Conservation (phyloP, 2,113 vertebrate genomes). For the Acrocephalus arundinaceus region DNA sequence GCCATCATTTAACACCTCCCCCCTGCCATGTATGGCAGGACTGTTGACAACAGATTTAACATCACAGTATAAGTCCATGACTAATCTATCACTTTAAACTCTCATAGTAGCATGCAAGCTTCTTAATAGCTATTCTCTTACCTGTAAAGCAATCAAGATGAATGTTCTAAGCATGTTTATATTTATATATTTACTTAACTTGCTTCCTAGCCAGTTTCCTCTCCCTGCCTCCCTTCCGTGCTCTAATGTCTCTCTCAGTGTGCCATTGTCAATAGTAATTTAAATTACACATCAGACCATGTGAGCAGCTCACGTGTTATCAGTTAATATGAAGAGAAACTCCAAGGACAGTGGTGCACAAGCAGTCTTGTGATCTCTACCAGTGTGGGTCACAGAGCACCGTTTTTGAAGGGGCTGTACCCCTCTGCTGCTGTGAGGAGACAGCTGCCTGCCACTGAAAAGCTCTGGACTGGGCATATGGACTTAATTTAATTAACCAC, state of each 20-base stretch:
- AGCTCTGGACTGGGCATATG: background rate
- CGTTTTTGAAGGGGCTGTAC: background rate
- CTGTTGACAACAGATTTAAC: background rate
- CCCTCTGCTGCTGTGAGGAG: background rate
- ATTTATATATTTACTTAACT: background rate
- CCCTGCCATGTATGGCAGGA: background rate
- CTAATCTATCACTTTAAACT: background rate
- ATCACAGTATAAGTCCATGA: background rate
- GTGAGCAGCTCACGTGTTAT: background rate
- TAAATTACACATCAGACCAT: background rate
- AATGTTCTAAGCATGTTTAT: background rate
- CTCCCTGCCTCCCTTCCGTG: background rate
- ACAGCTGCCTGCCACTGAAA: background rate
- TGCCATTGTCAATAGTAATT: constrained; percentile 3
- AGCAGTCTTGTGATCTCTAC: background rate
- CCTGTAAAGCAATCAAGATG: background rate
- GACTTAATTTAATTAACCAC: background rate
- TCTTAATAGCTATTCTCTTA: background rate
- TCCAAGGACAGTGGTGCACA: background rate
- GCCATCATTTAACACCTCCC: background rate
- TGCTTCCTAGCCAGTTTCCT: background rate
- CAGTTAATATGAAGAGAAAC: background rate
- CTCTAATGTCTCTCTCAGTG: background rate
- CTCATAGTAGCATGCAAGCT: background rate
- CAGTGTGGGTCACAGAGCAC: background rate